Evolutionary conservation across 2,113 vertebrate genomes (phyloP), one percentile per base, ranked within the genome.

Genomic region (Antigone vipio): DNA sequence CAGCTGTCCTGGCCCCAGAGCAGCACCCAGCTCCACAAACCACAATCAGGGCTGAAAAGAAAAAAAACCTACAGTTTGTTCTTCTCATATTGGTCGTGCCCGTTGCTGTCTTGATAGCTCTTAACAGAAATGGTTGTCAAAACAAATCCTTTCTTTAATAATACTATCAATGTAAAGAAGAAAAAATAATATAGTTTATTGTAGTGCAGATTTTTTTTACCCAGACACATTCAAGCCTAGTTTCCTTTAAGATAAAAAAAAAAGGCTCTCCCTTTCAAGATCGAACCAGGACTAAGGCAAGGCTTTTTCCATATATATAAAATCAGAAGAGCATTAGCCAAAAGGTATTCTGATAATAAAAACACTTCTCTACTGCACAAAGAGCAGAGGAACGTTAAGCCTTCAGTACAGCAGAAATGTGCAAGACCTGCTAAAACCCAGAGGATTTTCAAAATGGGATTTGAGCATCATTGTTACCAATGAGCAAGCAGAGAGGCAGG

Each of bases 61-160:
- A 60, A 58, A 62, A 62, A 8, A 56, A 49, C 11, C 8, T 15
- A 29, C 23, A 34, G 30, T 52, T 82, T 9, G 12, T 89, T 26
- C 58, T 55, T 64, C 45, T 72, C 50, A 24, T 78, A 60, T 79
- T 2, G 0, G 52, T 69, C 0, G 0, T 69, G 40, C 40, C 42
- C 78, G 53, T 11, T 42, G 55, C 53, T 52, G 72, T 32, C 73
- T 42, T 62, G 55, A 74, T 22, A 66, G 55, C 20, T 95, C 58
- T 81, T 40, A 88, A 66, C n/a, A 38, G 45, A 69, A 81, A 85
- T 0, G 0, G 45, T 4, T 69, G 40, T 87, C 77, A 72, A 92
- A 89, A 93, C 14, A 93, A 94, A 93, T 64, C 35, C n/a, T 59
- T 89, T 87, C 73, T 89, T 92, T 84, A 93, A 93, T 89, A 81